Evolutionary conservation across 2,113 vertebrate species (phyloP), one percentile per base, ranked within the genome.

Genomic region (Accipiter cooperii): DNA sequence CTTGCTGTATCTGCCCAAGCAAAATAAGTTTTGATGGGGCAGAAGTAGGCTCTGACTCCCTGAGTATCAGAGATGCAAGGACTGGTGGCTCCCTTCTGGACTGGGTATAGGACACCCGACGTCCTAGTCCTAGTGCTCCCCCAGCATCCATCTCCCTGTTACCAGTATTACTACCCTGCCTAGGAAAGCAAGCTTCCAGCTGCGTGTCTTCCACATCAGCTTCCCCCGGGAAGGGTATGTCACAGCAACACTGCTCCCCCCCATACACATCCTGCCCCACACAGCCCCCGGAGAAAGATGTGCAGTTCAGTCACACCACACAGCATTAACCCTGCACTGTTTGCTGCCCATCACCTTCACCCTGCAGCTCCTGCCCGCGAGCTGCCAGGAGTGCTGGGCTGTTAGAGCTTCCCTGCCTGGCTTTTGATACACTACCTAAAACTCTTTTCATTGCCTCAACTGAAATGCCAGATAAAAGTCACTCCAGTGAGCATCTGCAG

Each of bases 21-120:
- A 87, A 76, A 84, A 34, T 9, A 13, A 18, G 8, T 83, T 93
- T 24, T 19, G 24, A 20, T 0, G 0, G 22, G 61, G 36, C 25
- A 90, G 36, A 78, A 33, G 42, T 16, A 83, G 40, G 47, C 71
- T 22, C 14, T 7, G 3, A 54, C 18, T 69, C 54, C 36, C 10
- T 25, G 13, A 71, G 2, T 21, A 51, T 34, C 51, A 71, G 61
- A 78, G 17, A 4, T 9, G 10, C 47, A 29, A 47, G 34, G 42
- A 69, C 9, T 9, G 16, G 8, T 18, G 11, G 29, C 44, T 68
- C 24, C 38, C 10, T 73, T 24, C 36, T 13, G 5, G 7, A 42
- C 10, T 1, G 8, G 58, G 18, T 1, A 0, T 4, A 46, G 36
- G 31, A 69, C 44, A 49, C 16, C 3, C 2, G 0, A 26, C 17